Evolutionary conservation across 2,888 invertebrate genomes (phyloP).

Genomic region (Plagiodera versicolora): DNA sequence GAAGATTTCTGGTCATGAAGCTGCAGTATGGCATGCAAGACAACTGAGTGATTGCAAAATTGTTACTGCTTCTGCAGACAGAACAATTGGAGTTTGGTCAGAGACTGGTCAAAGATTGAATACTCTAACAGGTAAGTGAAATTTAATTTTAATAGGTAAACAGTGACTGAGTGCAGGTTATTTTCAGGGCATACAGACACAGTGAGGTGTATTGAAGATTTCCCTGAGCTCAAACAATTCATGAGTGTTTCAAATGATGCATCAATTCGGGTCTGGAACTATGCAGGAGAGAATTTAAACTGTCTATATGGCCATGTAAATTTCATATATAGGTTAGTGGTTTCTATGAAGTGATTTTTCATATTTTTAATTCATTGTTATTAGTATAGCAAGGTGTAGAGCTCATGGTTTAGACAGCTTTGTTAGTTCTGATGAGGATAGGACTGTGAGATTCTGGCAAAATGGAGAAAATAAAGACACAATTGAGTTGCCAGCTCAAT

Average conservation of each 20-base stretch:
- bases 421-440: constrained; percentile 87
- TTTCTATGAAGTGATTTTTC: background rate
- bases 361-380: too few relatives aligned
- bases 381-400: constrained; percentile 63
- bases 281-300: constrained; percentile 74
- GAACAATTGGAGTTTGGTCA: constrained; percentile 83
- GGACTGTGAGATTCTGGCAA: constrained; percentile 80
- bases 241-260: constrained; percentile 94
- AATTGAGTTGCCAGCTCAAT: constrained; percentile 78
- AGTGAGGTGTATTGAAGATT: constrained; percentile 76
- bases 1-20: constrained; percentile 71
- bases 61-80: constrained; percentile 92
- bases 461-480: constrained; percentile 65
- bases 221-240: constrained; percentile 71
- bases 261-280: constrained; percentile 81
- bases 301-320: constrained; percentile 82
- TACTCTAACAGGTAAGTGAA: constrained; percentile 63
- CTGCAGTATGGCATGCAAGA: constrained; percentile 83
- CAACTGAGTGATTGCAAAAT: constrained; percentile 62
- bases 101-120: constrained; percentile 67
- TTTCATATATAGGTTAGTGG: constrained; percentile 78
- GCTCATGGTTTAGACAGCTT: constrained; percentile 63
- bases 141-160: background rate
- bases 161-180: background rate
- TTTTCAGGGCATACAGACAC: constrained; percentile 84